Evolutionary conservation across 2,797 vertebrate genomes (phyloP).

Genomic region (Myotis daubentonii): DNA sequence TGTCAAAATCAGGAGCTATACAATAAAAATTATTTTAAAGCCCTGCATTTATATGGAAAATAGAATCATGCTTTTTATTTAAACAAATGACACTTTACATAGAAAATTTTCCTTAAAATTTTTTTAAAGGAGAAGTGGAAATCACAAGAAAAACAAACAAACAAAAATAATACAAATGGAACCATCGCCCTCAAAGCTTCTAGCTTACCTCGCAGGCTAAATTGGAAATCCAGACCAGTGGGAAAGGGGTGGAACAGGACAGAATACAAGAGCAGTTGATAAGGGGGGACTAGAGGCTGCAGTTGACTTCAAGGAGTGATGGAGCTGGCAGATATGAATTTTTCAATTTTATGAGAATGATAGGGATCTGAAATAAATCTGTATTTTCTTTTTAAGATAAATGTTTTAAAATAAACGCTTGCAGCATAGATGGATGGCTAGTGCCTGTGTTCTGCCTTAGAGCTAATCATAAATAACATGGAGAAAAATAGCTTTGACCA

Average conservation of each 20-base stretch:
- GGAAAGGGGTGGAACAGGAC: background rate
- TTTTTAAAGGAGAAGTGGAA: background rate
- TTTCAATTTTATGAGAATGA: conserved; percentile 79
- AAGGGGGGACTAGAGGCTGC: conserved; percentile 44
- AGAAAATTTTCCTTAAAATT: background rate
- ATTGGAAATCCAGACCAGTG: background rate
- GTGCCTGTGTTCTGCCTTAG: conserved; percentile 65
- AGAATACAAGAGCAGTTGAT: conserved; percentile 25
- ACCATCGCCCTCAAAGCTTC: background rate
- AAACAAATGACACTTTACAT: background rate
- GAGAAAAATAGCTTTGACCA: conserved; percentile 74
- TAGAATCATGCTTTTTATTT: background rate
- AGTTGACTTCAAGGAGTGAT: conserved; percentile 60
- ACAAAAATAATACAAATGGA: background rate
- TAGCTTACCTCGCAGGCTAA: background rate
- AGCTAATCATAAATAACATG: conserved; percentile 73
- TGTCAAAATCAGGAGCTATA: background rate
- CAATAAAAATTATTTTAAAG: background rate
- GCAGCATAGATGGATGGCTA: conserved; percentile 68
- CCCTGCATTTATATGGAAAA: background rate
- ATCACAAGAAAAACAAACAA: conserved; percentile 18
- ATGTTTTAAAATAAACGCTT: conserved; percentile 77
- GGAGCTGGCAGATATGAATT: conserved; percentile 74
- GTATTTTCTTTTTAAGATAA: conserved; percentile 81
- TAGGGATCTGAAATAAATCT: conserved; percentile 81